Percentiles rank a stretch among this genome's conserved stretches.
Evolutionary conservation across 2,797 vertebrate species (phyloP).

Genomic region (Malacoctenus gilli): DNA sequence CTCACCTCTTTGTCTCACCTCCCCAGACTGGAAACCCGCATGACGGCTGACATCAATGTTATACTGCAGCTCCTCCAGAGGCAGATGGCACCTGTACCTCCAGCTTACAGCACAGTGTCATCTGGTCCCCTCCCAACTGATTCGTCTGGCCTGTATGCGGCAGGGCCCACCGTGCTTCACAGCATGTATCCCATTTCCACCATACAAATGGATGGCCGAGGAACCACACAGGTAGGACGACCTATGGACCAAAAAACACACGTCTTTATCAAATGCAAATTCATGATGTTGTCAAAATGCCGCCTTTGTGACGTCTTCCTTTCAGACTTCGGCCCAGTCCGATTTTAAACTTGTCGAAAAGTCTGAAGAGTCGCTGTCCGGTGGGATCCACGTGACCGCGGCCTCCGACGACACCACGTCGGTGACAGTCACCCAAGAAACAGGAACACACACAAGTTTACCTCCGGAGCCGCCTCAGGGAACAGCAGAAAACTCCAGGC

Average conservation of each 20-base stretch:
- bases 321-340: constrained; percentile 27
- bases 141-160: constrained; percentile 78
- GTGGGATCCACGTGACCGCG: constrained; percentile 67
- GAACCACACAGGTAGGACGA: constrained; percentile 65
- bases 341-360: constrained; percentile 67
- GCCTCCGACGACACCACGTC: constrained; percentile 72
- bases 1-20: constrained; percentile 1
- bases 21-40: constrained; percentile 89
- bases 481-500: constrained; percentile 62
- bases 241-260: not conserved
- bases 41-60: constrained; percentile 90
- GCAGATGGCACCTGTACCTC: constrained; percentile 86
- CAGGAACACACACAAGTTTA: constrained; percentile 57
- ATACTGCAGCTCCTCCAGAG: constrained; percentile 94
- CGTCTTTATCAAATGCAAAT: not conserved
- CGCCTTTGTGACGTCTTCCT: too few species aligned
- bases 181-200: constrained; percentile 69
- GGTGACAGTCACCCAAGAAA: constrained; percentile 63
- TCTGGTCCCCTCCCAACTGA: constrained; percentile 75
- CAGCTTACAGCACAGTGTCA: constrained; percentile 86
- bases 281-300: not conserved
- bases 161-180: constrained; percentile 74
- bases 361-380: constrained; percentile 80
- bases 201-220: constrained; percentile 62
- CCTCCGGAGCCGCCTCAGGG: constrained; percentile 23